Evolutionary conservation across 2,113 vertebrate species (phyloP).

Genomic region (Raja brachyura): DNA sequence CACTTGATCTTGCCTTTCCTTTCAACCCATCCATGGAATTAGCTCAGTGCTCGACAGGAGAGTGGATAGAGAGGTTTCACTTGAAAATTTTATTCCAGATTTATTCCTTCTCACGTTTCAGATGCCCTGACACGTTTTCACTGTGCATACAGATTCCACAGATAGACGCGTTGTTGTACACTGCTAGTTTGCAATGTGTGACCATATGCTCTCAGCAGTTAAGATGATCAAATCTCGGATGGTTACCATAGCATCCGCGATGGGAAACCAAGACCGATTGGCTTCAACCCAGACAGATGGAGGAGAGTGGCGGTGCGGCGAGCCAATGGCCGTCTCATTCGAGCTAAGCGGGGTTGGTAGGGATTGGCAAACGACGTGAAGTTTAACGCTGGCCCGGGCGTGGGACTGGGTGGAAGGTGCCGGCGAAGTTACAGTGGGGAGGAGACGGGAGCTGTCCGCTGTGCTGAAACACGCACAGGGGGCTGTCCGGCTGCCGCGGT

Average conservation of each 20-base stretch:
- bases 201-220: constrained; percentile 28
- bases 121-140: background rate
- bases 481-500: background rate
- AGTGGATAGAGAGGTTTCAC: background rate
- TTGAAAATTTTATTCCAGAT: background rate
- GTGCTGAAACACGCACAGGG: background rate
- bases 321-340: background rate
- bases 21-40: background rate
- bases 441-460: background rate
- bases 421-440: background rate
- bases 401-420: background rate
- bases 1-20: background rate
- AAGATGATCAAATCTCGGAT: constrained; percentile 31
- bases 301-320: background rate
- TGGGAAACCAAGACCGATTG: background rate
- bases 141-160: background rate
- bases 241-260: constrained; percentile 25
- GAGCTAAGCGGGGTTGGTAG: background rate
- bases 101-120: background rate
- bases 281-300: background rate
- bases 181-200: background rate
- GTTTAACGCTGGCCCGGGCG: background rate
- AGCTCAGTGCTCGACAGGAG: background rate
- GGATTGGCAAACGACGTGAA: background rate
- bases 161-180: background rate